Percentiles rank a stretch among this genome's conserved stretches.
Conservation (phyloP, 1,140 invertebrate genomes). For the Trichonephila inaurata region DNA sequence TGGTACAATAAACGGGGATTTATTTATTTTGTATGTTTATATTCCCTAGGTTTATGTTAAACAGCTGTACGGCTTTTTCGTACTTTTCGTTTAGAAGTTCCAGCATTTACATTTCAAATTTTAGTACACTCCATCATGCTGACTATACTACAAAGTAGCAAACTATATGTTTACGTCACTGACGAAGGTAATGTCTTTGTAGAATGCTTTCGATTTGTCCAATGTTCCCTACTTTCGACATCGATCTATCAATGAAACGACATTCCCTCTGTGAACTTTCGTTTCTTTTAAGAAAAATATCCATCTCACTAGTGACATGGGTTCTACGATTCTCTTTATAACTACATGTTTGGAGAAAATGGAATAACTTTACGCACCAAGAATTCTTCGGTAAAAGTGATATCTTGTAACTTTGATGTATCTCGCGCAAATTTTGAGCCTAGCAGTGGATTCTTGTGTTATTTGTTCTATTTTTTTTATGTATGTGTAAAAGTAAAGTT, state of each 20-base stretch:
- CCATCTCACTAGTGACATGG: background rate
- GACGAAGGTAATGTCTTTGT: background rate
- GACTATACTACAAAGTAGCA: background rate
- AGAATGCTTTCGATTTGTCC: background rate
- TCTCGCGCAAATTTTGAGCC: background rate
- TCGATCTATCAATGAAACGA: background rate
- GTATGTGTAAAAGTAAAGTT: too few relatives aligned
- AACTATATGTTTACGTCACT: background rate
- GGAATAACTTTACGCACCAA: background rate
- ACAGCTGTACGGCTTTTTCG: background rate
- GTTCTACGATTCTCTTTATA: background rate
- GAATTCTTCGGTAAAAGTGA: background rate
- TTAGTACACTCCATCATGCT: background rate
- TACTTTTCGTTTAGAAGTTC: background rate
- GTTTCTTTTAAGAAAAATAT: background rate
- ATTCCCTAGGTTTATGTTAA: background rate
- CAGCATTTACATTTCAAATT: background rate
- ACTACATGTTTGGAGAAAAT: background rate
- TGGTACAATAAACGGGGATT: background rate
- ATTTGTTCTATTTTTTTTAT: too few relatives aligned
- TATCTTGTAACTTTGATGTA: background rate
- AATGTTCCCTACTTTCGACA: background rate
- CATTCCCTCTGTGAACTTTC: background rate
- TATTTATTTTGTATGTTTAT: background rate
- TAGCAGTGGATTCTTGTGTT: too few relatives aligned